Base-by-base conservation (phyloP, 1,140 invertebrate genomes). In the Gryon sp. region DNA sequence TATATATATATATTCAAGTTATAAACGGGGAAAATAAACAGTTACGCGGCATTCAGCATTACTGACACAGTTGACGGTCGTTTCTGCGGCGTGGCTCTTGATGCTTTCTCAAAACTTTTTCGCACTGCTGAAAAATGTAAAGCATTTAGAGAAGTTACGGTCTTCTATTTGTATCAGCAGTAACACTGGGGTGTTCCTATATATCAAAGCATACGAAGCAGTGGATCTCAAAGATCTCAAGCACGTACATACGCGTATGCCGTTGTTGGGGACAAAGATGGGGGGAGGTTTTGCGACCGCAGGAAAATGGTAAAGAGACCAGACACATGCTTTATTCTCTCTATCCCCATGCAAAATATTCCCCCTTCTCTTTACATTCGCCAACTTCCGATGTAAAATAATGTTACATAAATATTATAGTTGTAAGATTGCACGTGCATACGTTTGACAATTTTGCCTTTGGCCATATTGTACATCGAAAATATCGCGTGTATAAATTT, bases 41-140 rank as follows among this genome's bases (percentile, higher is more conserved):
- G 24, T 50, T 5, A 24, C 12, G 15, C 6, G 43, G 53, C 15
- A 40, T 50, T 43, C 52, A 52, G 34, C 45, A 19, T 50, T 40
- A 38, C 19, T 34, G 28, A 60, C 48, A 55, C 62, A 68, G 62
- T 68, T 48, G 46, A 60, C 50, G 30, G 38, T 66, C 30, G 60
- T 45, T 52, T 0, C 48, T 55, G 16, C 20, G 34, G 26, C 34
- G 30, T 46, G 45, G 60, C 53, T 53, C 55, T 65, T 52, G 65
- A 36, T 76, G 65, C 65, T 76, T 69, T 52, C 57, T 76, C 50
- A 69, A 69, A 70, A 69, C 57, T 69, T 76, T 76, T 72, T 70
- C 60, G 66, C 65, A 3, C 60, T 28, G 74, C 50, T 70, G 74
- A 76, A 70, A 76, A 76, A 76, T 76, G 74, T 69, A 76, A 70